Evolutionary conservation across 2,113 vertebrate genomes (phyloP), one percentile per base, ranked within the genome.

Genomic region (Macroglossus sobrinus): DNA sequence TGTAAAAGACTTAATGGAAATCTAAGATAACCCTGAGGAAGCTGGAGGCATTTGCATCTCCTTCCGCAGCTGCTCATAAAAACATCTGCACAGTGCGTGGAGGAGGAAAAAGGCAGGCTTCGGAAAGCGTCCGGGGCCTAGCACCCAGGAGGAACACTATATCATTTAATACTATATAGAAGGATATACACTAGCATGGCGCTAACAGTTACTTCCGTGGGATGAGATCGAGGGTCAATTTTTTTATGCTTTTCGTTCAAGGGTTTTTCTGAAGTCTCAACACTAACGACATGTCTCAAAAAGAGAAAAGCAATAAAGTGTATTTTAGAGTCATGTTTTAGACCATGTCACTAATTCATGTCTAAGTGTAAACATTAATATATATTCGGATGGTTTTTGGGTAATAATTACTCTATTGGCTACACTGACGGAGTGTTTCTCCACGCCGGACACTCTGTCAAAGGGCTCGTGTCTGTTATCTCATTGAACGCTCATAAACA

Each of bases 1-100:
- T 94, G 94, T 87, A 92, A 96, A 95, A 95, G 80, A 82, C 86
- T 92, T 96, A 88, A 96, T 93, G 93, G 91, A 88, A 89, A 91
- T 64, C 78, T 90, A 78, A 94, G 94, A 81, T 59, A 93, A 95
- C 69, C 69, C 38, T 0, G 26, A 96, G 93, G 93, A 94, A 87
- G 84, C 74, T 57, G 63, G 38, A 94, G 53, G 80, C 89, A 74
- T 69, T 89, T 61, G 85, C 59, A 84, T 71, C 57, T 68, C 47
- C 82, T 89, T 61, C 59, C 35, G n/a, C 19, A 5, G 26, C 35
- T 47, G 87, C 78, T 47, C 85, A 74, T 93, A 90, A 91, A 97
- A 92, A 82, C 26, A 50, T 57, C 2, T 43, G 33, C 24, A 59
- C 59, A 66, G n/a, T 40, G 30, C 16, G 35, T 12, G 8, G 18